Evolutionary conservation across 2,113 vertebrate genomes (phyloP).

Genomic region (Protomyctophum bolini): DNA sequence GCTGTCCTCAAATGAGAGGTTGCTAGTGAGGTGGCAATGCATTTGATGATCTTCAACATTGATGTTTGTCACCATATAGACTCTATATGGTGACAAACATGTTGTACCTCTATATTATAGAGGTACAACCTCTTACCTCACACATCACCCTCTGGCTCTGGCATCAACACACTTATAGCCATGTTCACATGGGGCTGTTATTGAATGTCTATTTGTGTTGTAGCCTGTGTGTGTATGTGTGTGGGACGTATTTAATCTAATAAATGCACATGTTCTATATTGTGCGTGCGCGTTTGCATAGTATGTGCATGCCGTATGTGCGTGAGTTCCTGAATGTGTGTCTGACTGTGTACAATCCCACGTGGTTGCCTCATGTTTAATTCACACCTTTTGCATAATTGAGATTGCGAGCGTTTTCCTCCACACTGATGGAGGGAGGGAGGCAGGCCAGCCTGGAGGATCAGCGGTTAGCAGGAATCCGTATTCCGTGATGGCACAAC

Average conservation of each 20-base stretch:
- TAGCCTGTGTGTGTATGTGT: not conserved
- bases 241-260: not conserved
- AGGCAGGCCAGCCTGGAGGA: slow-evolving; percentile 45
- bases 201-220: slow-evolving; percentile 30
- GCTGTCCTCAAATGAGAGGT: slow-evolving; percentile 5
- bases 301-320: not conserved
- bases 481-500: slow-evolving; percentile 28
- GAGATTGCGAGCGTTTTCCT: slow-evolving; percentile 66
- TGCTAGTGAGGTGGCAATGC: not conserved
- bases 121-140: not conserved
- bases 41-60: not conserved
- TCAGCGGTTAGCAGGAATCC: slow-evolving; percentile 67
- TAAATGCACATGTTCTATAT: too few relatives aligned
- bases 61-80: not conserved
- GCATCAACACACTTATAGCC: slow-evolving; percentile 19
- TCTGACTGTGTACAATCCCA: slow-evolving; percentile 44
- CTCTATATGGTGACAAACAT: too few relatives aligned
- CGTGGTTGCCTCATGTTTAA: slow-evolving; percentile 71
- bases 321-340: not conserved
- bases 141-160: slow-evolving; percentile 4
- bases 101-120: too few relatives aligned
- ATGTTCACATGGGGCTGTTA: slow-evolving; percentile 36
- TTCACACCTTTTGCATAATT: slow-evolving; percentile 78
- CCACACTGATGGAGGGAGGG: slow-evolving; percentile 59
- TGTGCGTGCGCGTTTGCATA: not conserved